Evolutionary conservation across 2,888 invertebrate species (phyloP), one percentile per base, ranked within the genome.

Genomic region (Drosophila trichaetosa): DNA sequence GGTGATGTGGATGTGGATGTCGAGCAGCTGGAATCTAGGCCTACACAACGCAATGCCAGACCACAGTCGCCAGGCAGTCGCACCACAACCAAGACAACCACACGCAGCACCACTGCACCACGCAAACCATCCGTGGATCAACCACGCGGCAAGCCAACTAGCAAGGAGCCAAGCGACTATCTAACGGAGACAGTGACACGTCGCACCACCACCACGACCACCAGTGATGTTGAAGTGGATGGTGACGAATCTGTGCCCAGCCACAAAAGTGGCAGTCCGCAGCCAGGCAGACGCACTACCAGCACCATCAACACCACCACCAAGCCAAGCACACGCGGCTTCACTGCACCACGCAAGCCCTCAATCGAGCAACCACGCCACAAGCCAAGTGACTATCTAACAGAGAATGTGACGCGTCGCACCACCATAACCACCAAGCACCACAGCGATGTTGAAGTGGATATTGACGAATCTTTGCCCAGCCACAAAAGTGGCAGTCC

Each of bases 41-140:
- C 46, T 5, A 29, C 1, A 4, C 29, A 29, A 1, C 29, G 38
- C 13, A 21, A 16, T 16, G 10, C 18, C 2, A 57, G 64, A n/a
- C 64, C 60, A 8, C 59, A 60, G 16, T 71, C 83, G 7, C 69
- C 81, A 18, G 69, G 70, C 68, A 79, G 65, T 61, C 84, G 74
- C 68, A 68, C 69, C 40, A 69, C 69, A 64, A 79, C 70, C 56
- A 85, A 79, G 51, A 16, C 65, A 31, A 54, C 53, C 8, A 31
- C 53, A 33, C 69, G 53, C 16, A 68, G 67, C 21, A 46, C 31
- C 27, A 53, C 36, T 24, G 46, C 46, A 38, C 67, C 69, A 68
- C 67, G 67, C 8, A 67, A 67, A 3, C 69, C 67, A 0, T 67
- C 67, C 0, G 24, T 67, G 10, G 66, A 67, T 16, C 46, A 53